Evolutionary conservation across 2,797 vertebrate genomes (phyloP).

Genomic region (Ptychadena robeensis): DNA sequence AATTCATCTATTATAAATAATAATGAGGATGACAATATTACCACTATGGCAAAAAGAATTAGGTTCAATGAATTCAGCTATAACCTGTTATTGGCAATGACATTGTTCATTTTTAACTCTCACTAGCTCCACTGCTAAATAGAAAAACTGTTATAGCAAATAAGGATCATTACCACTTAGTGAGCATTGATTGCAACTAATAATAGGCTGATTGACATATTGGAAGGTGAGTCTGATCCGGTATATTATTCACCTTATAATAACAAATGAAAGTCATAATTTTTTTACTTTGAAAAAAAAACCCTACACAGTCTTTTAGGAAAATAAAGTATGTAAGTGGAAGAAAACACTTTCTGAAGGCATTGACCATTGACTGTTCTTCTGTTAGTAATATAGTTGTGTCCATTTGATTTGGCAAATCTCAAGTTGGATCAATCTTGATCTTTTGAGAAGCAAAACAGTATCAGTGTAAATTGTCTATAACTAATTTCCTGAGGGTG

Average conservation of each 20-base stretch:
- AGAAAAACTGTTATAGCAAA: neutral
- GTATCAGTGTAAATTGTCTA: neutral
- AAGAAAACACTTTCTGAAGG: too few relatives aligned
- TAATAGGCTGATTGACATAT: neutral
- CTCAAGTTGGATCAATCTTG: neutral
- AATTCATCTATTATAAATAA: neutral
- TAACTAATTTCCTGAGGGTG: slow-evolving; percentile 27
- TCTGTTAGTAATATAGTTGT: neutral
- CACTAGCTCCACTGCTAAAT: neutral
- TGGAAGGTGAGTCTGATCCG: neutral
- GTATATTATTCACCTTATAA: neutral
- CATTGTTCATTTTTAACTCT: neutral
- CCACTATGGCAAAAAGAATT: neutral
- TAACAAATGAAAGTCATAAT: too few relatives aligned
- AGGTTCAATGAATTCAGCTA: neutral
- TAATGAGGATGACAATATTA: neutral
- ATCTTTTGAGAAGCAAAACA: neutral
- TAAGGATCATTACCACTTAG: neutral
- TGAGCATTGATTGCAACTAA: neutral
- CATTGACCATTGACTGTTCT: too few relatives aligned
- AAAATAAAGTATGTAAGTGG: too few relatives aligned
- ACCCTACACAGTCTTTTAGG: too few relatives aligned
- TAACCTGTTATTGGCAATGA: neutral
- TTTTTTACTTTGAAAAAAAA: too few relatives aligned
- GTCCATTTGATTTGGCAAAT: neutral